A percentile compares a stretch with the other conserved stretches of the same genome.
Evolutionary conservation across 2,113 vertebrate species (phyloP).

Genomic region (Manacus vitellinus): DNA sequence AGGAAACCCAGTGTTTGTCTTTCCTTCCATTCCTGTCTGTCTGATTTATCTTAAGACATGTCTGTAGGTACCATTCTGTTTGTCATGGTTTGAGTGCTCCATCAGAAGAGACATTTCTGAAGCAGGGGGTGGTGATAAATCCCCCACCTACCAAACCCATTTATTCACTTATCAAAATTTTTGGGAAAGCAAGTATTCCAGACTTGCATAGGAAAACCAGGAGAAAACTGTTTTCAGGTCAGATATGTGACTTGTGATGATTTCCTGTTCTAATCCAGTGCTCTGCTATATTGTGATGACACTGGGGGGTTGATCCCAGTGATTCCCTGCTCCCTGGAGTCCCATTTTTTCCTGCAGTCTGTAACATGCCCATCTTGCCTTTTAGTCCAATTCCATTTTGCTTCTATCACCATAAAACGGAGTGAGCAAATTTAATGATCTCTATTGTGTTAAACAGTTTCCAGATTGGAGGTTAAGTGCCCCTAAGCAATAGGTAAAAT

Average conservation of each 20-base stretch:
- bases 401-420: not conserved
- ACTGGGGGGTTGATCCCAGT: not conserved
- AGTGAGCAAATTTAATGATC: not conserved
- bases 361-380: not conserved
- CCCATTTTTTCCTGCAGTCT: not conserved
- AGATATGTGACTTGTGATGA: not conserved
- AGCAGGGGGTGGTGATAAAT: not conserved
- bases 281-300: fast-evolving
- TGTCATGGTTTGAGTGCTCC: not conserved
- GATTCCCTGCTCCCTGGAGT: not conserved
- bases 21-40: not conserved
- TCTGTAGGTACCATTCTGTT: fast-evolving
- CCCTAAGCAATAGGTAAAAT: not conserved
- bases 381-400: not conserved
- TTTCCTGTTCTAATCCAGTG: not conserved
- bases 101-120: not conserved
- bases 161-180: not conserved
- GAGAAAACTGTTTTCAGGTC: not conserved
- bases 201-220: not conserved
- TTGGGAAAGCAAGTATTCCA: not conserved
- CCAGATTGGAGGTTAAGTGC: not conserved
- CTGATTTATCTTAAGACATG: not conserved
- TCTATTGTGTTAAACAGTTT: not conserved
- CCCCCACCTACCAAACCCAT: too few relatives aligned
- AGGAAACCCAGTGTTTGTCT: not conserved